These are phyloP conservation scores for Poeciliopsis gracilis DNA, from an alignment of 2,797 vertebrate species.

Conservation along the genomic window DNA sequence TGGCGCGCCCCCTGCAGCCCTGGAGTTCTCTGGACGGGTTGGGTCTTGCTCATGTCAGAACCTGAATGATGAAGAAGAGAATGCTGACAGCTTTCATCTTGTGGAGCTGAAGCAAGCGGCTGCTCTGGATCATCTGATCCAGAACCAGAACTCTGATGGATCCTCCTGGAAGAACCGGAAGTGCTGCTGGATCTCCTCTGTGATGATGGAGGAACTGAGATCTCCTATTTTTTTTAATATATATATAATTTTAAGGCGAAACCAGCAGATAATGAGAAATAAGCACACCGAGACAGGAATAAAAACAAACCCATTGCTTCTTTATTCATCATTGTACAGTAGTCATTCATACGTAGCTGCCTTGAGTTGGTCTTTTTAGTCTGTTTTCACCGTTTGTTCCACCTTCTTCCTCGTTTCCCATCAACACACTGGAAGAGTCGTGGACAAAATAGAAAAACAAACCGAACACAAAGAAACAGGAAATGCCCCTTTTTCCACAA, in stretches of 20 bases:
- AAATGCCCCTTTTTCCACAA: conserved; percentile 74
- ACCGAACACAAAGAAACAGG: conserved; percentile 46
- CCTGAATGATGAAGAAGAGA: too few species aligned
- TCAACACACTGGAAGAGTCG: conserved; percentile 75
- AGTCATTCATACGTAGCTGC: conserved; percentile 87
- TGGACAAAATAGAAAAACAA: conserved; percentile 69
- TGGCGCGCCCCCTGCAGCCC: too few species aligned
- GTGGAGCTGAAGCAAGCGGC: too few species aligned
- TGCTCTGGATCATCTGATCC: neutral
- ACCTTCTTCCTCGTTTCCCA: conserved; percentile 71
- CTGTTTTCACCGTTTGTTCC: conserved; percentile 66
- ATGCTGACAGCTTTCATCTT: too few species aligned
- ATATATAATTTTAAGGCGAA: neutral
- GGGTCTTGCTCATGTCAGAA: too few species aligned
- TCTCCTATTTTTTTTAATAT: neutral
- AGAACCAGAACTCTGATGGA: neutral
- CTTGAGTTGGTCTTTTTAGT: conserved; percentile 79
- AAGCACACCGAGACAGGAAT: conserved; percentile 7
- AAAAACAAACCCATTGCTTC: conserved; percentile 81
- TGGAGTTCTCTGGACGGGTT: too few species aligned
- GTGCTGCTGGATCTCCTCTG: neutral
- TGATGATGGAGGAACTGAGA: neutral
- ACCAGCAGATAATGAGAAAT: neutral
- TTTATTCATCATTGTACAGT: conserved; percentile 86
- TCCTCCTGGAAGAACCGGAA: neutral